These are phyloP conservation scores for Dorcus parallelipipedus DNA, from an alignment of 2,888 invertebrate species.

Conservation along the genomic window DNA sequence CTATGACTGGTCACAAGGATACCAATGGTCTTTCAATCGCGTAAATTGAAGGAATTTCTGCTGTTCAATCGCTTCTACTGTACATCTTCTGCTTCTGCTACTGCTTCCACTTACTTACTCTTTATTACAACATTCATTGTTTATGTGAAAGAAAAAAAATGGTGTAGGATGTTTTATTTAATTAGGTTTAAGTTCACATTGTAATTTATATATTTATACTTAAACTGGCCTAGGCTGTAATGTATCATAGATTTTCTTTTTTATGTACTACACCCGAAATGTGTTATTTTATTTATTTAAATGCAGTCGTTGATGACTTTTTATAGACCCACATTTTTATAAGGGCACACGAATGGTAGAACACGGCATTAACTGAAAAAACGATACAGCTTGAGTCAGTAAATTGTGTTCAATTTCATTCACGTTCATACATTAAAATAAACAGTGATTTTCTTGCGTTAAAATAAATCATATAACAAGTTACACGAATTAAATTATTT, in stretches of 20 bases:
- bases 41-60: slow-evolving; percentile 28
- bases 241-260: neutral
- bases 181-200: slow-evolving; percentile 15
- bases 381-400: too few relatives aligned
- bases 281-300: neutral
- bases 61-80: slow-evolving; percentile 21
- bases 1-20: slow-evolving; percentile 43
- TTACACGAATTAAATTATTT: too few relatives aligned
- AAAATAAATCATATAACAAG: too few relatives aligned
- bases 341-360: too few relatives aligned
- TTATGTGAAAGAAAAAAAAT: neutral
- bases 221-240: slow-evolving; percentile 7
- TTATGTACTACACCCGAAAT: neutral
- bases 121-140: slow-evolving; percentile 5
- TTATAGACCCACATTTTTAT: too few relatives aligned
- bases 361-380: too few relatives aligned
- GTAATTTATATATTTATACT: slow-evolving; percentile 16
- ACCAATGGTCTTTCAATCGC: slow-evolving; percentile 43
- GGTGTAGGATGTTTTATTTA: slow-evolving; percentile 17
- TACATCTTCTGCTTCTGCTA: slow-evolving; percentile 26
- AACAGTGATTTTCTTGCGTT: too few relatives aligned
- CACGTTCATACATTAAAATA: too few relatives aligned
- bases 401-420: too few relatives aligned
- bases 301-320: neutral
- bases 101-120: slow-evolving; percentile 20